Evolutionary conservation across 64 coral and sea anemone genomes (phyloP).

Genomic region (Pachyseris speciosa): DNA sequence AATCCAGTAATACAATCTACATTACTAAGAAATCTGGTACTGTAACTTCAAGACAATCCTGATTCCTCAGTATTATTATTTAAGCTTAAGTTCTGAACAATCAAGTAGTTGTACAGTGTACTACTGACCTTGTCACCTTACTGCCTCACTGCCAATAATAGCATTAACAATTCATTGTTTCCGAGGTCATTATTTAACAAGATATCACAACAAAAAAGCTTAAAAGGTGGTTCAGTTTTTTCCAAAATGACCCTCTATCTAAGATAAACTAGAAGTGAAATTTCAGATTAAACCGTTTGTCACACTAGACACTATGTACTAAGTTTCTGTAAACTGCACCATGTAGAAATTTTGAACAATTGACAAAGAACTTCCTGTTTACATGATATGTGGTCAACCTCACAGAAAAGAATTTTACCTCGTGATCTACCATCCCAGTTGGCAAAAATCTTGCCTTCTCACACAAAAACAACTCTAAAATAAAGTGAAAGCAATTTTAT

Average conservation of each 20-base stretch:
- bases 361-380: constrained; percentile 22
- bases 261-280: no score
- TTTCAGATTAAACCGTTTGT: background rate
- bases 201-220: background rate
- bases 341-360: background rate
- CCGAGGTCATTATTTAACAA: background rate
- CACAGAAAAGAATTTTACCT: constrained; percentile 18
- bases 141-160: background rate
- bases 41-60: no score
- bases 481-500: background rate
- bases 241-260: no score
- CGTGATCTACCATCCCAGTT: background rate
- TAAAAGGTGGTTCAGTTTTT: background rate
- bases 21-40: no score
- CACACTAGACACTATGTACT: no score
- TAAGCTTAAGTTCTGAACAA: no score
- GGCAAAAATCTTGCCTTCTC: background rate
- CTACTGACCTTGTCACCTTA: background rate
- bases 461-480: background rate
- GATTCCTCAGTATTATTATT: no score
- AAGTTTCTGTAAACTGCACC: background rate
- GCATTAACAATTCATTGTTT: background rate
- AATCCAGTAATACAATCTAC: no score
- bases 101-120: no score
- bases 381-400: background rate